Percentiles rank a stretch among this genome's conserved stretches.
Evolutionary conservation across 2,888 invertebrate species (phyloP).

Genomic region (Drosophila engyochracea): DNA sequence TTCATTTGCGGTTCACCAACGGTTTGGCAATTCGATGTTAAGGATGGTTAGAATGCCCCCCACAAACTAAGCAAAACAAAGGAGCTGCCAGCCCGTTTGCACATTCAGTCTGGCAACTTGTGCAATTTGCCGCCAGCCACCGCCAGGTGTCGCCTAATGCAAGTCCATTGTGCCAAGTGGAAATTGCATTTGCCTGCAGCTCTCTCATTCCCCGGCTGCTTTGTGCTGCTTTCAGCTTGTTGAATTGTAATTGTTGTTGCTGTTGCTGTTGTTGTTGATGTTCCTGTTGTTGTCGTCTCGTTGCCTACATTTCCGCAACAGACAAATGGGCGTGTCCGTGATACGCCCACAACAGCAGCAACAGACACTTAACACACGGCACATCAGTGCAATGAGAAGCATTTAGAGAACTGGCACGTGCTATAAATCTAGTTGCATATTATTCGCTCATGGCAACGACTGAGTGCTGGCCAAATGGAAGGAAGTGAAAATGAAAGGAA

Average conservation of each 20-base stretch:
- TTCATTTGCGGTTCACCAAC: constrained; percentile 48
- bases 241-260: constrained; percentile 22
- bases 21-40: constrained; percentile 1
- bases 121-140: constrained; percentile 62
- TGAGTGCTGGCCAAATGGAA: not conserved
- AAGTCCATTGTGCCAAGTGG: constrained; percentile 55
- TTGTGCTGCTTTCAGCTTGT: constrained; percentile 5
- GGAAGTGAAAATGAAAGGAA: not conserved
- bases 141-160: constrained; percentile 67
- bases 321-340: constrained; percentile 63
- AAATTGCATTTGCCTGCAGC: constrained; percentile 58
- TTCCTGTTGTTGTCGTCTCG: constrained; percentile 38
- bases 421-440: constrained; percentile 7
- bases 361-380: constrained; percentile 29
- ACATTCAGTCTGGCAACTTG: constrained; percentile 43
- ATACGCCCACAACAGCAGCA: constrained; percentile 25
- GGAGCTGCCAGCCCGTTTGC: constrained; percentile 53
- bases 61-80: constrained; percentile 32
- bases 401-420: constrained; percentile 31
- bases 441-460: not conserved
- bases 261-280: constrained; percentile 7
- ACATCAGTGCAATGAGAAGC: constrained; percentile 9
- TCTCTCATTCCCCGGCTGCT: constrained; percentile 8
- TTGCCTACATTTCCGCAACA: constrained; percentile 72
- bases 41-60: constrained; percentile 5